Conservation (phyloP, 2,113 vertebrate species). For the Noctilio leporinus region DNA sequence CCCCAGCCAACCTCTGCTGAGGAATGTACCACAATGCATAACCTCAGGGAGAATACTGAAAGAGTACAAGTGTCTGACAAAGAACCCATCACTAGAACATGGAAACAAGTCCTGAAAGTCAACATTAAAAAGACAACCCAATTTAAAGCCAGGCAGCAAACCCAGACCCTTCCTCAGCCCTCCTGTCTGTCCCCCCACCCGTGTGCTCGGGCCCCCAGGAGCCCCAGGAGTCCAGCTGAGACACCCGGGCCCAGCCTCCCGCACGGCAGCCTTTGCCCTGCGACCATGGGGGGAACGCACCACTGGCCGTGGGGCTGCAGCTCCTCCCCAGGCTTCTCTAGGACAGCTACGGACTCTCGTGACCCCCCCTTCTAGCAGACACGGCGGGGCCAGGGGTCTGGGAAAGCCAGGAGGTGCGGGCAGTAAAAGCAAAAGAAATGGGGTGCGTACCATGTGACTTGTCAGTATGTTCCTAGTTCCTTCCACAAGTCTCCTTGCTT, state of each 20-base stretch:
- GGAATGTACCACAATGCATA: background rate
- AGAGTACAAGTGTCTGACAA: background rate
- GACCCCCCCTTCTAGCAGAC: too few relatives aligned
- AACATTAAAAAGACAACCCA: background rate
- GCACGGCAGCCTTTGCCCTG: too few relatives aligned
- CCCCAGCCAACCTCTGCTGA: background rate
- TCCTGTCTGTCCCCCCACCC: background rate
- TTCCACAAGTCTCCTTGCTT: too few relatives aligned
- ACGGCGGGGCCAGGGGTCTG: background rate
- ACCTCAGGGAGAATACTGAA: background rate
- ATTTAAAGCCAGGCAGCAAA: background rate
- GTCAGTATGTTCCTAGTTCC: background rate
- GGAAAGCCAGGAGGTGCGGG: background rate
- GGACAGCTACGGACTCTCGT: too few relatives aligned
- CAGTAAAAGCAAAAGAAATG: background rate
- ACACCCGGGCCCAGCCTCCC: background rate
- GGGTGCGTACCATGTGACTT: rapidly evolving
- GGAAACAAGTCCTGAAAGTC: background rate
- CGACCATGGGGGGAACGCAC: background rate
- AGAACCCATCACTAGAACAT: background rate
- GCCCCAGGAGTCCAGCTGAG: background rate
- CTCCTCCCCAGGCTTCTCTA: background rate
- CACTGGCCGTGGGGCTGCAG: too few relatives aligned
- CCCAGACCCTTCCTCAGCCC: background rate
- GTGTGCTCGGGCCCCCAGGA: background rate